Evolutionary conservation across 2,113 vertebrate genomes (phyloP).

Genomic region (Casuarius casuarius): DNA sequence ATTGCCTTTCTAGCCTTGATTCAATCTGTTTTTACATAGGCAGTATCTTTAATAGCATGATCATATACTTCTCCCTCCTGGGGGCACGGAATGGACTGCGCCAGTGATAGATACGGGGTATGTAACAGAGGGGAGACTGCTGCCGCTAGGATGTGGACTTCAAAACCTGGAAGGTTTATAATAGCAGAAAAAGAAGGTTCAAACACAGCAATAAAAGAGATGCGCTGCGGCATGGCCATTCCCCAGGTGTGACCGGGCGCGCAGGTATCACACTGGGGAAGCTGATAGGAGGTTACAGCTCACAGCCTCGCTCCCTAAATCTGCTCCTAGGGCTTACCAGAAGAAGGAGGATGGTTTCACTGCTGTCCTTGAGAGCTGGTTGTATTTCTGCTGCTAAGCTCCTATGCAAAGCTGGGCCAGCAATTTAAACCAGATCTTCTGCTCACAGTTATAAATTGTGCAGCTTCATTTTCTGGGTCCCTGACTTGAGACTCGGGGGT

Average conservation of each 20-base stretch:
- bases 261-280: rapidly evolving
- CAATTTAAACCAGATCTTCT: conserved; percentile 3
- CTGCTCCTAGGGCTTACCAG: neutral
- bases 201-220: neutral
- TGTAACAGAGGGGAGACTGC: neutral
- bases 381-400: conserved; percentile 41
- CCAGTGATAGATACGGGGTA: neutral
- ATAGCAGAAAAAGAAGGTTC: neutral
- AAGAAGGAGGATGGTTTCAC: neutral
- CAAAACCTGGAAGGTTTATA: neutral
- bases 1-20: conserved; percentile 57
- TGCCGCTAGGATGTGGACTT: neutral
- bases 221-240: neutral
- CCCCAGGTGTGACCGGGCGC: neutral
- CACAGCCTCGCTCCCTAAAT: neutral
- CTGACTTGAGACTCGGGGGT: neutral
- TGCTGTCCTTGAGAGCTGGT: neutral
- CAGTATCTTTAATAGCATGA: conserved; percentile 53
- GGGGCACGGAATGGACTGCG: neutral
- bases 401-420: conserved; percentile 21
- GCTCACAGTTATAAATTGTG: conserved; percentile 16
- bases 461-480: conserved; percentile 9
- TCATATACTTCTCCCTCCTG: conserved; percentile 42
- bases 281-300: neutral
- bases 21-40: conserved; percentile 49